Conservation (phyloP, 1,140 invertebrate genomes). For the Xylocopa sonorina region DNA sequence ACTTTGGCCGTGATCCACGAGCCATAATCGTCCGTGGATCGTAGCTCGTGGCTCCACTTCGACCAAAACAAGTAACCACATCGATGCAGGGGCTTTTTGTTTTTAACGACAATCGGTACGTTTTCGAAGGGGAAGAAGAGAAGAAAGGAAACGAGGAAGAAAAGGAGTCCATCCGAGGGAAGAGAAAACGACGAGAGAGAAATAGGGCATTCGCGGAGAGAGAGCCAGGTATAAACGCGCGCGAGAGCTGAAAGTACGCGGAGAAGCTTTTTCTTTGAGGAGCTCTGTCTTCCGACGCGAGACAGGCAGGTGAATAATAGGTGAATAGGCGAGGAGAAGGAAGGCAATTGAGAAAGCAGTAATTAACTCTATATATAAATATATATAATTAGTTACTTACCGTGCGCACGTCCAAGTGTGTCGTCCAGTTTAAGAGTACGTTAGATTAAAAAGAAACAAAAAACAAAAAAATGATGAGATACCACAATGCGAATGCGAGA, state of each 20-base stretch:
- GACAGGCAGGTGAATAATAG: slow-evolving; percentile 20
- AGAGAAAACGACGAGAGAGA: slow-evolving; percentile 20
- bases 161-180: slow-evolving; percentile 22
- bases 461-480: slow-evolving; percentile 36
- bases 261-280: slow-evolving; percentile 23
- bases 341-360: slow-evolving; percentile 48
- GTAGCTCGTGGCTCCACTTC: slow-evolving; percentile 14
- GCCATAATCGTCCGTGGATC: background rate
- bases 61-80: slow-evolving; percentile 48
- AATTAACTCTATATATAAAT: slow-evolving; percentile 61
- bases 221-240: slow-evolving; percentile 12
- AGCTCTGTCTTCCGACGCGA: slow-evolving; percentile 54
- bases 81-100: slow-evolving; percentile 49
- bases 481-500: slow-evolving; percentile 53
- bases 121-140: slow-evolving; percentile 33
- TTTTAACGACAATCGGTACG: slow-evolving; percentile 62
- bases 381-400: slow-evolving; percentile 68
- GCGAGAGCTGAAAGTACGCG: background rate
- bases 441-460: slow-evolving; percentile 53
- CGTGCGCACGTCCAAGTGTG: slow-evolving; percentile 72
- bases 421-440: slow-evolving; percentile 69
- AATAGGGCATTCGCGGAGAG: slow-evolving; percentile 53
- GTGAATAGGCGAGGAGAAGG: slow-evolving; percentile 28
- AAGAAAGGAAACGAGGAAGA: background rate
- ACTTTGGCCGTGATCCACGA: slow-evolving; percentile 15